Evolutionary conservation across 2,113 vertebrate genomes (phyloP), one percentile per base, ranked within the genome.

Genomic region (Hemichromis elongatus): DNA sequence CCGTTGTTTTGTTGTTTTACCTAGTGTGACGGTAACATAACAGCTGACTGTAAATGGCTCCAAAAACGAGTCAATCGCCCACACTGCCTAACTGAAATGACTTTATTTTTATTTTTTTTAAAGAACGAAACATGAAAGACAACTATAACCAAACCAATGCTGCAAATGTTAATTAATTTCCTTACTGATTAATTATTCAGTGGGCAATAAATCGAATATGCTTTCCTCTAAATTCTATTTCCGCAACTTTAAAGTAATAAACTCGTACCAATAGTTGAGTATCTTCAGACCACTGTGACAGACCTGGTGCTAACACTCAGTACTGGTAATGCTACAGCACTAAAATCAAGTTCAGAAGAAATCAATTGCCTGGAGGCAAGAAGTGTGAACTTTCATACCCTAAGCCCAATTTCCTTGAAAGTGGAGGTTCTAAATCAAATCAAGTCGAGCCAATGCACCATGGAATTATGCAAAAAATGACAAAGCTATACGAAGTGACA

Each of bases 371-470:
- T 82, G 79, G 37, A 92, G 90, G 90, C 90, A 81, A 92, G 84
- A 90, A 94, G 91, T 93, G 91, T 94, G 94, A 93, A 94, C 94
- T 91, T 90, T 91, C 92, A 94, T 92, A 93, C 92, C 94, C 88
- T 92, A 85, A 92, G 91, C 89, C 86, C 94, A 94, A 94, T 94
- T 95, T 93, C 89, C 93, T 91, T 94, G 90, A 94, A 94, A 93
- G 90, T 93, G 88, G 88, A 90, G 88, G 88, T 89, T 89, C 89
- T 93, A 94, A 94, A 95, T 94, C 93, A 93, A 89, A 94, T 92
- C 88, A 92, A 86, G 89, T 57, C 79, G 16, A 79, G 88, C 86
- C 88, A 93, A 92, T 92, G 90, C 85, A 86, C 82, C 89, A 77
- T 95, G 90, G 92, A 93, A 93, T 94, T 95, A 93, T 93, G 93